Percentiles rank a stretch among this genome's conserved stretches.
These are phyloP conservation scores for Melinopterus prodromus DNA, from an alignment of 2,888 invertebrate species.

Conservation along the genomic window DNA sequence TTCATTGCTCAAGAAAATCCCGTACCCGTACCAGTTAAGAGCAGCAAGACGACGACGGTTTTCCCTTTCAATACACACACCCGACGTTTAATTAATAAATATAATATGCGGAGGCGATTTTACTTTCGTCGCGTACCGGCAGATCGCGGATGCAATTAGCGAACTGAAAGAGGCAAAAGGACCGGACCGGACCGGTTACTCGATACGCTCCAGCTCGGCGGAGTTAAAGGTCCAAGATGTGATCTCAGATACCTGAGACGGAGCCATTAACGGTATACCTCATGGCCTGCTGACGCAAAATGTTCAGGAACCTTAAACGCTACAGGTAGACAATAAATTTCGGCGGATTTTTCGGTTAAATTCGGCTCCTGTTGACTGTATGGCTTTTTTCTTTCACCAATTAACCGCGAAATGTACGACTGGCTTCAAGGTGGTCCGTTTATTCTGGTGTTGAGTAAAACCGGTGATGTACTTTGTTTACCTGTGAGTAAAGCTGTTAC, in stretches of 20 bases:
- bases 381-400: too few relatives aligned
- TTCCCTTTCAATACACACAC: background rate
- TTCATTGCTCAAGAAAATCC: background rate
- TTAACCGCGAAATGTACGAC: too few relatives aligned
- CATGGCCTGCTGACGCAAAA: background rate
- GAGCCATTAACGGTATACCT: background rate
- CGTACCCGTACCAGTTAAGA: background rate
- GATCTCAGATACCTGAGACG: background rate
- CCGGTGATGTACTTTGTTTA: too few relatives aligned
- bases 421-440: too few relatives aligned
- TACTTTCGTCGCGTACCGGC: background rate
- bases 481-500: too few relatives aligned
- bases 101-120: background rate
- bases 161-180: background rate
- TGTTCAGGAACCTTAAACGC: background rate
- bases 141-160: background rate
- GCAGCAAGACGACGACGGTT: background rate
- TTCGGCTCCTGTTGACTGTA: background rate
- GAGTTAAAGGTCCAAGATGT: background rate
- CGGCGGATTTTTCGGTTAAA: background rate
- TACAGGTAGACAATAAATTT: background rate
- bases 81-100: background rate
- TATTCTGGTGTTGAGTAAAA: too few relatives aligned
- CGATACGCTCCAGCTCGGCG: background rate
- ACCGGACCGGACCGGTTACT: background rate